Evolutionary conservation across 2,797 vertebrate species (phyloP), one percentile per base, ranked within the genome.

Genomic region (Ispidina lecontei): DNA sequence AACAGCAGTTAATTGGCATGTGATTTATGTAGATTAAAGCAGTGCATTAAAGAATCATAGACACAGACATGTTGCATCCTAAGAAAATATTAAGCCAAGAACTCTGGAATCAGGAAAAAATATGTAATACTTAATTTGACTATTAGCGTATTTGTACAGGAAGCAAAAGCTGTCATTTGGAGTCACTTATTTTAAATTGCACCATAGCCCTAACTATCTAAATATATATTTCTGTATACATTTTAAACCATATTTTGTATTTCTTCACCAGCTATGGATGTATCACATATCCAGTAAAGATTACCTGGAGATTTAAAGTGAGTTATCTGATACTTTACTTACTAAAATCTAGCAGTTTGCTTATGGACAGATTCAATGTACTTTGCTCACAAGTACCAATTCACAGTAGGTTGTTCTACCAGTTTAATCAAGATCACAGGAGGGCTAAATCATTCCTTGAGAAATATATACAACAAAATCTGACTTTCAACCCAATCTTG

Each of bases 1-100:
- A 99, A 98, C 96, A 96, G 96, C 94, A 96, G 95, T 97, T 98
- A 98, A 99, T 98, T 98, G 98, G 97, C 93, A 96, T 73, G 95
- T 98, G 98, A 98, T 98, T 98, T 98, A 96, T 89, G 96, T 90
- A 97, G 96, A 97, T 96, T 98, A 98, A 98, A 97, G 95, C 93
- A 91, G 95, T n/a, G 39, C 80, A 88, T 94, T 82, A 91, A 93
- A 77, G 41, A 84, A 72, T 4, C 0, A 5, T 43, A 64, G 4
- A 67, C 12, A 29, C 6, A 70, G 67, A 13, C 49, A 33, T 17
- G 35, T 39, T 90, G 63, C 39, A 87, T 84, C 43, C 56, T 84
- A 63, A 85, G 14, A 18, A 82, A 75, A 12, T 35, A 79, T 12
- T 59, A 72, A 83, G 26, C 7, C 44, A 87, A 68, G 49, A 78